Percentiles rank a stretch among this genome's conserved stretches.
Conservation (phyloP, 2,888 invertebrate genomes). For the Heterodera filipjevi region DNA sequence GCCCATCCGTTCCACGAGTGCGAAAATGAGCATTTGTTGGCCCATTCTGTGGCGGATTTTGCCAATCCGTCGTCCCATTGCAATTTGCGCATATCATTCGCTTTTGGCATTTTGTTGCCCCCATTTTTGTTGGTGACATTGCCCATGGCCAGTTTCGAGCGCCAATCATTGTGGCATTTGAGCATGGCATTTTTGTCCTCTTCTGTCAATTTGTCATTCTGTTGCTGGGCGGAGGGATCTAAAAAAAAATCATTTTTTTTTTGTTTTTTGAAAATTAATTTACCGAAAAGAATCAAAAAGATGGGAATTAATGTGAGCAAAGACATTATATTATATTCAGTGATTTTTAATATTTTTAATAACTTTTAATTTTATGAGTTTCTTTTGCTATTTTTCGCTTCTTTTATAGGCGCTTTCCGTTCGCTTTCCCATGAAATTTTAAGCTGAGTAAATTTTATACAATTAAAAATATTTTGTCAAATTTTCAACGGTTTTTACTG, state of each 20-base stretch:
- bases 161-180: slow-evolving; percentile 27
- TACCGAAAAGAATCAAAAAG: slow-evolving; percentile 1
- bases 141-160: slow-evolving; percentile 13
- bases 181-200: slow-evolving; percentile 10
- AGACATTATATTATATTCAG: neutral
- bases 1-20: slow-evolving; percentile 39
- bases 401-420: neutral
- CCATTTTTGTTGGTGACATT: neutral
- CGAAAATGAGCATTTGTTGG: slow-evolving; percentile 38
- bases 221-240: neutral
- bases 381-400: neutral
- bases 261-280: neutral
- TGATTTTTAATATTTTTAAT: neutral
- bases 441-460: too few species aligned
- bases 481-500: too few species aligned
- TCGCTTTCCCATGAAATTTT: too few species aligned
- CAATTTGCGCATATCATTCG: slow-evolving; percentile 18
- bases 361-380: too few species aligned
- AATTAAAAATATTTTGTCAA: too few species aligned
- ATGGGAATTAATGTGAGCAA: neutral
- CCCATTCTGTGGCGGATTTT: slow-evolving; percentile 43
- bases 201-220: neutral
- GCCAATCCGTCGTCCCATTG: slow-evolving; percentile 38
- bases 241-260: neutral
- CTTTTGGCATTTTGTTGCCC: slow-evolving; percentile 18